Percentiles rank a stretch among this genome's conserved stretches.
Evolutionary conservation across 2,888 invertebrate genomes (phyloP).

Genomic region (Corbicula japonica): DNA sequence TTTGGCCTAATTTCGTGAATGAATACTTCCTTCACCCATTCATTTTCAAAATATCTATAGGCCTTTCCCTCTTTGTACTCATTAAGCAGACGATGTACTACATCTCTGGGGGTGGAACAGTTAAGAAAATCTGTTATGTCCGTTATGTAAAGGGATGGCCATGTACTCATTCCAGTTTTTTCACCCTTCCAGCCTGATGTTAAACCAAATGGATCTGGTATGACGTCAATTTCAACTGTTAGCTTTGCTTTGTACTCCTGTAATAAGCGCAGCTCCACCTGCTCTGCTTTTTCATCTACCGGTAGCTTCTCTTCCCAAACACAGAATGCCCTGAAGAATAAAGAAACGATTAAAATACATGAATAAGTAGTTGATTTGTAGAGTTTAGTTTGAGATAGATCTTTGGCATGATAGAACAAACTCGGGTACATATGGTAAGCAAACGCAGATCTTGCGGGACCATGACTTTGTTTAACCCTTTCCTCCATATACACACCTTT

Average conservation of each 20-base stretch:
- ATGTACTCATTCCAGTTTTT: conserved; percentile 32
- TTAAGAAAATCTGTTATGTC: conserved; percentile 53
- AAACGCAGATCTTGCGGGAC: too few species aligned
- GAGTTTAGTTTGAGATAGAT: too few species aligned
- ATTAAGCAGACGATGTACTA: conserved; percentile 43
- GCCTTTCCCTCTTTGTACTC: conserved; percentile 63
- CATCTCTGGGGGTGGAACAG: conserved; percentile 22
- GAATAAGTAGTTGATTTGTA: too few species aligned
- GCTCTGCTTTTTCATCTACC: conserved; percentile 36
- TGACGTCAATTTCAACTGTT: not conserved
- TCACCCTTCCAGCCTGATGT: conserved; percentile 54
- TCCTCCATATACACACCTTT: too few species aligned
- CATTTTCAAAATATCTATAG: conserved; percentile 52
- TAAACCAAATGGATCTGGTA: conserved; percentile 54
- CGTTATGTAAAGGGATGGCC: conserved; percentile 57
- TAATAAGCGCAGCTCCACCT: conserved; percentile 28
- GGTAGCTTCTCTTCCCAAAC: conserved; percentile 56
- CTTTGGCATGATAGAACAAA: too few species aligned
- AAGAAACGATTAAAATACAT: too few species aligned
- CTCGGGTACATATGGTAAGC: too few species aligned
- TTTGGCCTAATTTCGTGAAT: conserved; percentile 31
- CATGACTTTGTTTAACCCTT: too few species aligned
- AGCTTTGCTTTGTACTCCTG: conserved; percentile 48
- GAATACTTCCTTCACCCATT: conserved; percentile 60
- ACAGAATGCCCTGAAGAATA: conserved; percentile 52